These are phyloP conservation scores for Xanthorhoe designata DNA, from an alignment of 2,888 invertebrate species.

Conservation along the genomic window DNA sequence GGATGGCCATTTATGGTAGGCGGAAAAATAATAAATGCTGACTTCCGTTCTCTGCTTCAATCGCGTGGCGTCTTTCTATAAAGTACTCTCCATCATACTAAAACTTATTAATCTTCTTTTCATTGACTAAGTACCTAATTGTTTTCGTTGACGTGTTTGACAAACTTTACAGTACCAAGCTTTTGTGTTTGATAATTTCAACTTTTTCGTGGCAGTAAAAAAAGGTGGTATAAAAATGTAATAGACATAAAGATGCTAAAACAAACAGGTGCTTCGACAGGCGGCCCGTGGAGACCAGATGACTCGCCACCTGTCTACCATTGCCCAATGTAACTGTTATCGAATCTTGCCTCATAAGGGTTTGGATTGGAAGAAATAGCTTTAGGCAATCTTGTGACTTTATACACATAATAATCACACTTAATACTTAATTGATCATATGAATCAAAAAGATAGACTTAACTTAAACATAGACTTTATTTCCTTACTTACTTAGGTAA, in stretches of 20 bases:
- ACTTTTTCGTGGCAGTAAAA: not conserved
- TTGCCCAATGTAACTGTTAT: not conserved
- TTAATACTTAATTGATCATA: no score
- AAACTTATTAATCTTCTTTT: not conserved
- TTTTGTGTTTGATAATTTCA: not conserved
- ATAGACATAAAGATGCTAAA: not conserved
- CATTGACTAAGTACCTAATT: not conserved
- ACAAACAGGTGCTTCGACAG: constrained; percentile 16
- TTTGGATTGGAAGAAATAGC: not conserved
- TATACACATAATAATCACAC: no score
- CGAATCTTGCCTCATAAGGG: not conserved
- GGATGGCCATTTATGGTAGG: not conserved
- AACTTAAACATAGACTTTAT: no score
- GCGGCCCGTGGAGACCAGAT: constrained; percentile 1
- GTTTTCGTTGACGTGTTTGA: not conserved
- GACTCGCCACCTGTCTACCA: constrained; percentile 1
- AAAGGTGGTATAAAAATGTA: not conserved
- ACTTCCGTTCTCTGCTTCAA: not conserved
- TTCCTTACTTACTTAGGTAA: no score
- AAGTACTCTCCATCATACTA: not conserved
- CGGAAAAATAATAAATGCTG: not conserved
- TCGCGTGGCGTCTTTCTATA: not conserved
- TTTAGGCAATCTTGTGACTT: no score
- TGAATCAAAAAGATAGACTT: no score
- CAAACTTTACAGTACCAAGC: not conserved